Evolutionary conservation across 1,140 invertebrate genomes (phyloP).

Genomic region (Galleria mellonella): DNA sequence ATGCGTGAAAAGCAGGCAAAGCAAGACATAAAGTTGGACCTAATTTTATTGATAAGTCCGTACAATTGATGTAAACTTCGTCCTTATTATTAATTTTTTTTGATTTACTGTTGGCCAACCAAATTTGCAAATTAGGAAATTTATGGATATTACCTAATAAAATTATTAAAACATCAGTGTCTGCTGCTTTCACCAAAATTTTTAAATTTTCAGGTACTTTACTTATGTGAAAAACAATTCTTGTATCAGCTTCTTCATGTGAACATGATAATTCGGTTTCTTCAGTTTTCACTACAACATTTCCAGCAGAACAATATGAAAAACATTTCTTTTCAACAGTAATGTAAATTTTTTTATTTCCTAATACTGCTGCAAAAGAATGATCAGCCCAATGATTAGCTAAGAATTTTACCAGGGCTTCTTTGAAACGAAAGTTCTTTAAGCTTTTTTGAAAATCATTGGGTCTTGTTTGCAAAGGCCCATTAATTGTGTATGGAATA

Average conservation of each 20-base stretch:
- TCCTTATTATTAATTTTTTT: background rate
- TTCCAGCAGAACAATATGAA: constrained; percentile 3
- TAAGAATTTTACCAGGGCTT: constrained; percentile 40
- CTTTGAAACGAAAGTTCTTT: constrained; percentile 36
- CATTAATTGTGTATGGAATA: constrained; percentile 23
- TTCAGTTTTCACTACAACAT: background rate
- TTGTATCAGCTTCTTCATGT: constrained; percentile 40
- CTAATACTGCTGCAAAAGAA: constrained; percentile 17
- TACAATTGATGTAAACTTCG: no score
- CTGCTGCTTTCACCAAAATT: constrained; percentile 23
- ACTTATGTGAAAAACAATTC: constrained; percentile 26
- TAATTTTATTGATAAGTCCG: background rate
- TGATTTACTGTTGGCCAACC: background rate
- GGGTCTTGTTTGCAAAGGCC: constrained; percentile 21
- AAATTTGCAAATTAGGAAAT: background rate
- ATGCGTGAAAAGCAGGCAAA: background rate
- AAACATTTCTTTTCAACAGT: background rate
- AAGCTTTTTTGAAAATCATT: constrained; percentile 30
- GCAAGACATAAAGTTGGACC: background rate
- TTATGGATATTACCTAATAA: constrained; percentile 12
- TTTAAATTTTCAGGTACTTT: constrained; percentile 22
- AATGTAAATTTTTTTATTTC: constrained; percentile 5
- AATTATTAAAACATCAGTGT: constrained; percentile 42
- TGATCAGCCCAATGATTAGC: constrained; percentile 25
- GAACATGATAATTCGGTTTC: constrained; percentile 14